These are phyloP conservation scores for Dryobotodes eremita DNA, from an alignment of 2,888 invertebrate species.

Conservation along the genomic window DNA sequence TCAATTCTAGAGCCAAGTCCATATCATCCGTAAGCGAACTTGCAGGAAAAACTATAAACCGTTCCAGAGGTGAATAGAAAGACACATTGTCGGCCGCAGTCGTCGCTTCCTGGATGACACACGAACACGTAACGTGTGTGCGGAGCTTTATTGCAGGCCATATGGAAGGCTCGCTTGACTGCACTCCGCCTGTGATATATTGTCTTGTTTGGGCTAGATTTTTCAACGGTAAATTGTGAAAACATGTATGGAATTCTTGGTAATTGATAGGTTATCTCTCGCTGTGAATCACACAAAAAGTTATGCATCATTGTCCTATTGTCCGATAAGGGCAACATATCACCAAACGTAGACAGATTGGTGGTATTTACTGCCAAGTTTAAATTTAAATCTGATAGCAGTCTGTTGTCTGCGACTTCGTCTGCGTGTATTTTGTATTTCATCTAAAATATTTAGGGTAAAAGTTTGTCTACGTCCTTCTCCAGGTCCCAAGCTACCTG, in stretches of 20 bases:
- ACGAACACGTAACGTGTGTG: conserved; percentile 47
- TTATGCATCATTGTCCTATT: background rate
- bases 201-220: conserved; percentile 32
- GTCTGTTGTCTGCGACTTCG: background rate
- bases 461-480: no score
- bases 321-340: no score
- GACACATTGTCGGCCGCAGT: conserved; percentile 58
- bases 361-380: background rate
- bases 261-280: background rate
- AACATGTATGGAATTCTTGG: background rate
- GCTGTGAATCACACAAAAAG: background rate
- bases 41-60: conserved; percentile 68
- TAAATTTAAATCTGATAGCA: background rate
- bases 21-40: conserved; percentile 36
- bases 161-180: conserved; percentile 32
- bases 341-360: background rate
- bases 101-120: conserved; percentile 63
- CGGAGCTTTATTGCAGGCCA: conserved; percentile 52
- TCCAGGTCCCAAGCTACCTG: background rate
- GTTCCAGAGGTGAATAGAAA: conserved; percentile 61
- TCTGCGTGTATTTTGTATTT: no score
- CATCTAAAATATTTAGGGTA: no score
- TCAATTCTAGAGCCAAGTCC: conserved; percentile 38
- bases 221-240: conserved; percentile 37
- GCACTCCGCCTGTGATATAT: conserved; percentile 41